Evolutionary conservation across 2,113 vertebrate genomes (phyloP).

Genomic region (Elaphurus davidianus): DNA sequence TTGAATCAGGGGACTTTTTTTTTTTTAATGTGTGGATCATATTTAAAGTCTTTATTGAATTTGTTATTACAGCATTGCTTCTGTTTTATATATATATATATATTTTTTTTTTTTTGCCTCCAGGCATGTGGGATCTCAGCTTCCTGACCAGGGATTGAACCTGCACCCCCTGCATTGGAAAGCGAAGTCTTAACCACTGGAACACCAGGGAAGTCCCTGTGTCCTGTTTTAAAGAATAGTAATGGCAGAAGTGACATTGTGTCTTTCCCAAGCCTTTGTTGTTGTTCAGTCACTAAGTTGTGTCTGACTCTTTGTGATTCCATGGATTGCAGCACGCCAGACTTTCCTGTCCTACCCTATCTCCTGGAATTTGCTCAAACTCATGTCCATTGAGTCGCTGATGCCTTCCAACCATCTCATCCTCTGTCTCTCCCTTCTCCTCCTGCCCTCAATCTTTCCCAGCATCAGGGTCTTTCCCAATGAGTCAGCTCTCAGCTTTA

Average conservation of each 20-base stretch:
- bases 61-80: background rate
- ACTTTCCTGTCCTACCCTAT: background rate
- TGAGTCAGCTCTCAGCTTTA: background rate
- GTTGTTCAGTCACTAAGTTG: background rate
- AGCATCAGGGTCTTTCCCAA: background rate
- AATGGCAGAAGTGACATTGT: background rate
- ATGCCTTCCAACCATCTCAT: background rate
- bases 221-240: constrained; percentile 27
- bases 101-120: background rate
- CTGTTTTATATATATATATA: background rate
- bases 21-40: background rate
- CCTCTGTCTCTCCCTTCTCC: background rate
- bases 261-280: background rate
- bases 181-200: background rate
- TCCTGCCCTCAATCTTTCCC: background rate
- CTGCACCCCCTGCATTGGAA: background rate
- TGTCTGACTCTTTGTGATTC: background rate
- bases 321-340: background rate
- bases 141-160: background rate
- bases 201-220: background rate
- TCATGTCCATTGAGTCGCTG: background rate
- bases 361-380: background rate
- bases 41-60: background rate
- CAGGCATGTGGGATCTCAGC: background rate
- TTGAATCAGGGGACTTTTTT: background rate